phyloP scores from a whole-genome alignment of 2,888 invertebrate species.

The Epinotia demarniana region DNA sequence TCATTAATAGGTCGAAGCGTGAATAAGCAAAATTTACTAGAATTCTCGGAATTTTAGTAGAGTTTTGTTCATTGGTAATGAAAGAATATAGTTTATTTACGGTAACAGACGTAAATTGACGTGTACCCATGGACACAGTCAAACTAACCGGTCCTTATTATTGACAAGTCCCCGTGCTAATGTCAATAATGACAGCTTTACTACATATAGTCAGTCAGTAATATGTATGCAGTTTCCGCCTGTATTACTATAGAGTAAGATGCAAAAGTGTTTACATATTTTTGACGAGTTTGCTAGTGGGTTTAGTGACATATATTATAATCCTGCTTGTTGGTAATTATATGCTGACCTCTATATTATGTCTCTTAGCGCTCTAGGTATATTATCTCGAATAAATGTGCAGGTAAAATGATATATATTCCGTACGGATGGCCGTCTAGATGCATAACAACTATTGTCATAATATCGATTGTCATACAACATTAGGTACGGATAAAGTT shows the following conservation, averaged over 20 bases:
- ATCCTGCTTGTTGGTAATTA: not conserved
- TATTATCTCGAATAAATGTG: not conserved
- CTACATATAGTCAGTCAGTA: not conserved
- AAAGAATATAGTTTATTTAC: too few species aligned
- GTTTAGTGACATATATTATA: not conserved
- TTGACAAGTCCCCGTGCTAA: constrained; percentile 28
- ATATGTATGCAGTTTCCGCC: not conserved
- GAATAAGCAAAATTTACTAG: too few species aligned
- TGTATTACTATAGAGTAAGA: not conserved
- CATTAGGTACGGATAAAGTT: too few species aligned
- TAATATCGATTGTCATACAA: too few species aligned
- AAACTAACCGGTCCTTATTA: constrained; percentile 16
- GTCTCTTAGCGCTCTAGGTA: not conserved
- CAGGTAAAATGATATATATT: not conserved
- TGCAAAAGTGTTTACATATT: not conserved
- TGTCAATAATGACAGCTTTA: constrained; percentile 33
- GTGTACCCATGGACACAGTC: constrained; percentile 11
- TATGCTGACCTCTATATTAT: not conserved
- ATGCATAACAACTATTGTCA: too few species aligned
- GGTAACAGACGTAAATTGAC: not conserved
- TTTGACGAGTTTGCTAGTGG: not conserved
- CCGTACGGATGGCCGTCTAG: too few species aligned
- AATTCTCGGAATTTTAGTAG: too few species aligned
- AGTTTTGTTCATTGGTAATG: too few species aligned
- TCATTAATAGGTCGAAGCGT: too few species aligned